Evolutionary conservation across 1,140 invertebrate species (phyloP), one percentile per base, ranked within the genome.

Genomic region (Ptiloglossa arizonensis): DNA sequence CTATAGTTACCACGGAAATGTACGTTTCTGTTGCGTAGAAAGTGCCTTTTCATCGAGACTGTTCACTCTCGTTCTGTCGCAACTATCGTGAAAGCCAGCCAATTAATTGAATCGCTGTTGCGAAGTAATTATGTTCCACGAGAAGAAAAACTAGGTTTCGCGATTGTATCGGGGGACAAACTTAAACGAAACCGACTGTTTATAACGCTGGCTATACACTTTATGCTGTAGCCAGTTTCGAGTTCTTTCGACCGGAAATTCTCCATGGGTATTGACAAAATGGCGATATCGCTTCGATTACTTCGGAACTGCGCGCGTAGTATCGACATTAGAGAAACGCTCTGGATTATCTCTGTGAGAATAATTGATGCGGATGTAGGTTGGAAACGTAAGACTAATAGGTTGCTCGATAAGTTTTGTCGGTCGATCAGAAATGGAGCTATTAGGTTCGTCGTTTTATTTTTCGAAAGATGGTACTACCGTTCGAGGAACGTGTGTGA

Each of bases 61-160:
- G 24, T 62, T 29, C 44, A 71, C 48, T 48, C 19, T 35, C n/a
- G 19, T 11, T n/a, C 17, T 50, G 57, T 35, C 2, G 48, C 56
- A 60, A 48, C 15, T 44, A 27, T 50, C 57, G 19, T 22, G 44
- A 35, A 62, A 50, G 22, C 41, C 32, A 60, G 69, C n/a, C 69
- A 71, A 71, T 71, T 60, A 71, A 71, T 71, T 27, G 54, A 71
- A 35, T 27, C 56, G 15, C 41, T 35, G 56, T 60, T 48, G 69
- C 69, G 22, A 62, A 62, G n/a, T 71, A 71, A 71, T 62, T 71
- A 62, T 44, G 8, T 50, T 35, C 15, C 4, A 19, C 27, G n/a
- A 50, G 13, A 35, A 62, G 69, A 71, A 50, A 71, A 71, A 24
- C 9, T 50, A 38, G 44, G n/a, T n/a, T 48, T 50, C 22, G 35